A percentile compares a stretch with the other conserved stretches of the same genome.
phyloP scores from a whole-genome alignment of 1,140 invertebrate genomes.

The Orchestia grillus region DNA sequence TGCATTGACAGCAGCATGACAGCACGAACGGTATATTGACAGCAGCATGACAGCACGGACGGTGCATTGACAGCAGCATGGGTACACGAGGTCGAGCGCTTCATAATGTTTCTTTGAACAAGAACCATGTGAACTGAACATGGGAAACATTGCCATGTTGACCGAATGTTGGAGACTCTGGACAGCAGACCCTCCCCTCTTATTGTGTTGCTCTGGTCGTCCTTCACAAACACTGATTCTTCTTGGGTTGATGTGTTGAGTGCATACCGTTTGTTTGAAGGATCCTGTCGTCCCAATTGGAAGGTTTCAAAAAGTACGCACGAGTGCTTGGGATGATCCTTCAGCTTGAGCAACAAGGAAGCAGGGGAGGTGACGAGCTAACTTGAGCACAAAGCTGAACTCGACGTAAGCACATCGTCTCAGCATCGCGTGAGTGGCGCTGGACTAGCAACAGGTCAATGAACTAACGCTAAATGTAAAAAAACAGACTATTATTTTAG shows the following conservation, averaged over 20 bases:
- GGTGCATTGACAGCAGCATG: too few relatives aligned
- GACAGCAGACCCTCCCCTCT: too few relatives aligned
- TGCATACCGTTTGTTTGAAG: neutral
- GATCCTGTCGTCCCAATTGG: conserved; percentile 25
- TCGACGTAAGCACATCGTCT: neutral
- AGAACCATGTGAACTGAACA: too few relatives aligned
- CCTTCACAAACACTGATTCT: neutral
- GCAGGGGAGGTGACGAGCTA: neutral
- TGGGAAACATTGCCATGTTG: too few relatives aligned
- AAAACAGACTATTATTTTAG: too few relatives aligned
- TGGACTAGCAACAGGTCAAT: neutral
- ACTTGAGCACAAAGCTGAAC: neutral
- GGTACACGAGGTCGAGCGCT: too few relatives aligned
- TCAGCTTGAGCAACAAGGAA: neutral
- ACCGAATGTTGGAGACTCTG: too few relatives aligned
- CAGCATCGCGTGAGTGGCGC: neutral
- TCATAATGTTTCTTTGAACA: too few relatives aligned
- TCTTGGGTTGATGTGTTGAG: neutral
- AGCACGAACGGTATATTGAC: too few relatives aligned
- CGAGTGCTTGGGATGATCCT: neutral
- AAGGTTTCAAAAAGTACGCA: conserved; percentile 1
- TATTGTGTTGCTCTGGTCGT: neutral
- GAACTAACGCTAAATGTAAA: too few relatives aligned
- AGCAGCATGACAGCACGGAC: too few relatives aligned
- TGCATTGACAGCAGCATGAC: too few relatives aligned